A percentile compares a stretch with the other conserved stretches of the same genome.
Evolutionary conservation across 2,113 vertebrate species (phyloP).

Genomic region (Perca schrenkii): DNA sequence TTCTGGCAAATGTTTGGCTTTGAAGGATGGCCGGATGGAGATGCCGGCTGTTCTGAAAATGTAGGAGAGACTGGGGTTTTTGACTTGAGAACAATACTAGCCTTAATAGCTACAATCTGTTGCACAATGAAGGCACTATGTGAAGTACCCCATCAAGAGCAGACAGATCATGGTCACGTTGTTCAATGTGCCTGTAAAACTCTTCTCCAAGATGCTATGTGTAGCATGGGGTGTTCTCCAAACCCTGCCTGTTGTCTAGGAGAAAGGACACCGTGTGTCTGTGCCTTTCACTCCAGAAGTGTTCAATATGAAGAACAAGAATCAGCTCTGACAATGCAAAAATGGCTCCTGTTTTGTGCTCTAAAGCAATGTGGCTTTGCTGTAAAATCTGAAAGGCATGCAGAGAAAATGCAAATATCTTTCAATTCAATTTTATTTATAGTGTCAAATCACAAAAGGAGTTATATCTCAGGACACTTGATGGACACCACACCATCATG

Average conservation of each 20-base stretch:
- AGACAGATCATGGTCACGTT: neutral
- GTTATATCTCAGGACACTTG: no score
- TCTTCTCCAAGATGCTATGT: neutral
- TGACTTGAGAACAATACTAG: neutral
- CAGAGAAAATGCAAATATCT: neutral
- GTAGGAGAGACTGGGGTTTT: neutral
- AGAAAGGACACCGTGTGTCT: neutral
- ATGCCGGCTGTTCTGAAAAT: neutral
- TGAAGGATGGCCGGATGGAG: neutral
- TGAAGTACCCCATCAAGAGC: neutral
- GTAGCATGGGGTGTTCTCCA: neutral
- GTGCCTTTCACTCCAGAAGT: neutral
- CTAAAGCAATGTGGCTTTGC: neutral
- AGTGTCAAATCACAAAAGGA: no score
- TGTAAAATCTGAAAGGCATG: neutral
- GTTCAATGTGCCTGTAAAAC: neutral
- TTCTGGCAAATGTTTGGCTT: neutral
- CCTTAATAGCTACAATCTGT: neutral
- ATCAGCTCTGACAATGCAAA: conserved; percentile 9
- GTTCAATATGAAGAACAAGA: neutral
- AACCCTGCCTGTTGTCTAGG: no score
- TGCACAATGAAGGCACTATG: neutral
- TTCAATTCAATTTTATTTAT: no score
- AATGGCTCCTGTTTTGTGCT: neutral
- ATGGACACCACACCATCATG: no score